Conservation (phyloP, 2,797 vertebrate genomes). For the Lithobates sylvaticus region DNA sequence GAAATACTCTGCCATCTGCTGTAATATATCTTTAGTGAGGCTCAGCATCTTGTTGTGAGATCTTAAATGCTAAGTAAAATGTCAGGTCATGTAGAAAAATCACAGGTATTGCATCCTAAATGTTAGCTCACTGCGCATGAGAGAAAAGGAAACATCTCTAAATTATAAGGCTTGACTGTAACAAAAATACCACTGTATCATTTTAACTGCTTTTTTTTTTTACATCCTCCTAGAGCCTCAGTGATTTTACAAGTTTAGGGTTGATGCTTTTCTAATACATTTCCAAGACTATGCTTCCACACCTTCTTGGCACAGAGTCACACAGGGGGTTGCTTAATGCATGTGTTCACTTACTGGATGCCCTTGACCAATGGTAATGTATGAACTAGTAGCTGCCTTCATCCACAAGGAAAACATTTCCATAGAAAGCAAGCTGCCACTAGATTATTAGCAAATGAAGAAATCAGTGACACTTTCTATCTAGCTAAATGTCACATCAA, state of each 20-base stretch:
- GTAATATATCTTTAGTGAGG: slow-evolving; percentile 69
- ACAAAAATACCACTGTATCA: slow-evolving; percentile 32
- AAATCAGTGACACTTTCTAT: neutral
- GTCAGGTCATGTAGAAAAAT: slow-evolving; percentile 71
- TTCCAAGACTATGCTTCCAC: neutral
- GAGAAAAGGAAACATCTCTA: slow-evolving; percentile 45
- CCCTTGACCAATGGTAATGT: neutral
- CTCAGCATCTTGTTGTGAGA: slow-evolving; percentile 74
- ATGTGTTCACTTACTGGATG: neutral
- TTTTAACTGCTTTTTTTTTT: slow-evolving; percentile 12
- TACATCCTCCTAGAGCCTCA: neutral
- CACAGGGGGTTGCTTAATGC: neutral
- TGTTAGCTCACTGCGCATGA: slow-evolving; percentile 67
- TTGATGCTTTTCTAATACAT: neutral
- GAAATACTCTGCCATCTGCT: slow-evolving; percentile 69
- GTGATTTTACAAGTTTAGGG: neutral
- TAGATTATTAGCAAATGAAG: neutral
- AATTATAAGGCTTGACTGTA: slow-evolving; percentile 39
- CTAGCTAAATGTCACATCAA: neutral
- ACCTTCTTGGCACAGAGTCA: neutral
- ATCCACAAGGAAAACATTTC: neutral
- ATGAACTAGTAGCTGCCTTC: neutral
- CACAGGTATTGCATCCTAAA: slow-evolving; percentile 68
- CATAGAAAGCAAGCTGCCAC: neutral
- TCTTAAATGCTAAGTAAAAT: slow-evolving; percentile 73